phyloP scores from a whole-genome alignment of 2,888 invertebrate species.

The Caenorhabditis virilis region DNA sequence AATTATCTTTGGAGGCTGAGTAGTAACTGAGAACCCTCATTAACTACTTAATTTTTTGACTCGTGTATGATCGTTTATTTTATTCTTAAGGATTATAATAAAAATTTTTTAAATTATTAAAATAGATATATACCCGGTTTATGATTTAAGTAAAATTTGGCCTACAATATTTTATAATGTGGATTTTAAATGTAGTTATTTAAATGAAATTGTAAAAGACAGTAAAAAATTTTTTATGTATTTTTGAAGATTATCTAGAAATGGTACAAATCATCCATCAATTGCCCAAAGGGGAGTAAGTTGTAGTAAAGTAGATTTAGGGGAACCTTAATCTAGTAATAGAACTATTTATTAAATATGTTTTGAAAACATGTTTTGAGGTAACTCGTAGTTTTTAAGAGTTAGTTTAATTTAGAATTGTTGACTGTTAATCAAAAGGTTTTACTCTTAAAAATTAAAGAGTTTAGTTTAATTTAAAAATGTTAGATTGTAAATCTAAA shows the following conservation, averaged over 20 bases:
- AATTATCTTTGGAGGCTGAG: slow-evolving; percentile 61
- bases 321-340: slow-evolving; percentile 57
- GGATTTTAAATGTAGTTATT: slow-evolving; percentile 41
- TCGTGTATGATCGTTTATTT: slow-evolving; percentile 61
- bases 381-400: slow-evolving; percentile 49
- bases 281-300: slow-evolving; percentile 61
- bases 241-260: slow-evolving; percentile 56
- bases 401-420: slow-evolving; percentile 56
- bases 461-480: slow-evolving; percentile 53
- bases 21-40: slow-evolving; percentile 59
- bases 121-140: slow-evolving; percentile 60
- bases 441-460: slow-evolving; percentile 45
- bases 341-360: slow-evolving; percentile 49
- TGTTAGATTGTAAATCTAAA: slow-evolving; percentile 59
- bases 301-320: slow-evolving; percentile 64
- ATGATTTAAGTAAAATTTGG: slow-evolving; percentile 51
- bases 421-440: slow-evolving; percentile 59
- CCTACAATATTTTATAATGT: slow-evolving; percentile 53
- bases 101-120: slow-evolving; percentile 53
- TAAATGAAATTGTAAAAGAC: slow-evolving; percentile 57
- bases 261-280: slow-evolving; percentile 65
- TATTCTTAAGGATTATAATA: slow-evolving; percentile 58
- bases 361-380: slow-evolving; percentile 57
- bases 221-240: slow-evolving; percentile 56
- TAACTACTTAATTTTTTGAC: slow-evolving; percentile 54